Evolutionary conservation across 2,113 vertebrate species (phyloP).

Genomic region (Bagarius yarrelli): DNA sequence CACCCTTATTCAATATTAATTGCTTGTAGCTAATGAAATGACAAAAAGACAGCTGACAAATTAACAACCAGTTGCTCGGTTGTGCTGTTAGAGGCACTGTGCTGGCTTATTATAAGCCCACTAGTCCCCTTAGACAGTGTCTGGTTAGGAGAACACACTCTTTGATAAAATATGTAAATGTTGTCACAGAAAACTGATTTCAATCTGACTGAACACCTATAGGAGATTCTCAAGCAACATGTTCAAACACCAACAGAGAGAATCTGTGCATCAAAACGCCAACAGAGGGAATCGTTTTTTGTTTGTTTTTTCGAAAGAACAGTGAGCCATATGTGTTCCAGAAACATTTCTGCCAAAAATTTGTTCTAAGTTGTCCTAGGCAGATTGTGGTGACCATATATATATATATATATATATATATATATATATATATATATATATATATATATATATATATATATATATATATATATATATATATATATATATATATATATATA

Average conservation of each 20-base stretch:
- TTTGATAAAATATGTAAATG: neutral
- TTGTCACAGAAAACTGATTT: neutral
- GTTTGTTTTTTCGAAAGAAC: neutral
- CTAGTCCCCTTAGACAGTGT: neutral
- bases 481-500: no score
- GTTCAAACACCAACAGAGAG: neutral
- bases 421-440: no score
- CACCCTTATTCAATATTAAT: neutral
- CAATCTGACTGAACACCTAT: neutral
- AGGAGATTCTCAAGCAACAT: neutral
- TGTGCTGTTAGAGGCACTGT: neutral
- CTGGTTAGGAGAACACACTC: neutral
- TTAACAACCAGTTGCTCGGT: neutral
- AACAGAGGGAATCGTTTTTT: neutral
- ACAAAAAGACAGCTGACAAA: neutral
- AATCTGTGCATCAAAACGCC: neutral
- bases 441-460: no score
- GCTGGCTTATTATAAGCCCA: neutral
- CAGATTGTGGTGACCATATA: no score
- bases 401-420: no score
- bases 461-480: no score
- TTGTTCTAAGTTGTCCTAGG: neutral
- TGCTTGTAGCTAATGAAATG: neutral
- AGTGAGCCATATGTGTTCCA: neutral
- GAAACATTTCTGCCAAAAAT: no score